Conservation (phyloP, 92 coral and sea anemone species). For the Heteractis magnifica region DNA sequence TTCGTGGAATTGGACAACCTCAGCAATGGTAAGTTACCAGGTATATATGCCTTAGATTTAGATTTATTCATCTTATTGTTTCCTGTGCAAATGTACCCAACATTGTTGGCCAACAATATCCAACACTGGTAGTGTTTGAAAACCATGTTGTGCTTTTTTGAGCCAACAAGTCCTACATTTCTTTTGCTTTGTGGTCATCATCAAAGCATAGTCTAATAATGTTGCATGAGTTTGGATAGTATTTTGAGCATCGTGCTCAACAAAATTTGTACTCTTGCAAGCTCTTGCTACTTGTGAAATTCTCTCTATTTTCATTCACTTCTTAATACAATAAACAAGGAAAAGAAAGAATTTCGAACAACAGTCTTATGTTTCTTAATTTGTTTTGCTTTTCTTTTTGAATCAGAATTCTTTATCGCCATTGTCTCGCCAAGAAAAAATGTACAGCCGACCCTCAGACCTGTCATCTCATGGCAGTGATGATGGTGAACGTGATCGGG, state of each 20-base stretch:
- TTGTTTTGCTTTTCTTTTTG: conserved; percentile 2
- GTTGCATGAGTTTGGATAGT: too few relatives aligned
- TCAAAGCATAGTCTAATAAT: too few relatives aligned
- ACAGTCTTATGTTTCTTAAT: not conserved
- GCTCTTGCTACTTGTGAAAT: too few relatives aligned
- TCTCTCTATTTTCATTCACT: not conserved
- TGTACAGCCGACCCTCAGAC: conserved; percentile 79
- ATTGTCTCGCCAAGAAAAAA: conserved; percentile 81
- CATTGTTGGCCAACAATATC: not conserved
- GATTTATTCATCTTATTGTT: not conserved
- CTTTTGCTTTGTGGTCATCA: too few relatives aligned
- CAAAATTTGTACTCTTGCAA: too few relatives aligned
- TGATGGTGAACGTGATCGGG: conserved; percentile 84
- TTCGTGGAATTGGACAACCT: not conserved
- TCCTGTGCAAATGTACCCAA: not conserved
- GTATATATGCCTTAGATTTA: not conserved
- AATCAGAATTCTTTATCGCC: conserved; percentile 92
- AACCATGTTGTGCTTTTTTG: too few relatives aligned
- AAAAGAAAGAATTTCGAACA: too few relatives aligned
- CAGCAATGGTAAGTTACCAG: conserved; percentile 1
- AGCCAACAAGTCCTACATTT: too few relatives aligned
- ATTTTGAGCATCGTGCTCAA: too few relatives aligned
- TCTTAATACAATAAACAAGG: too few relatives aligned
- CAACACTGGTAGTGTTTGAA: too few relatives aligned
- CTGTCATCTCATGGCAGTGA: conserved; percentile 97